Base-by-base conservation (phyloP, 2,888 invertebrate genomes). In the Caenorhabditis afra region DNA sequence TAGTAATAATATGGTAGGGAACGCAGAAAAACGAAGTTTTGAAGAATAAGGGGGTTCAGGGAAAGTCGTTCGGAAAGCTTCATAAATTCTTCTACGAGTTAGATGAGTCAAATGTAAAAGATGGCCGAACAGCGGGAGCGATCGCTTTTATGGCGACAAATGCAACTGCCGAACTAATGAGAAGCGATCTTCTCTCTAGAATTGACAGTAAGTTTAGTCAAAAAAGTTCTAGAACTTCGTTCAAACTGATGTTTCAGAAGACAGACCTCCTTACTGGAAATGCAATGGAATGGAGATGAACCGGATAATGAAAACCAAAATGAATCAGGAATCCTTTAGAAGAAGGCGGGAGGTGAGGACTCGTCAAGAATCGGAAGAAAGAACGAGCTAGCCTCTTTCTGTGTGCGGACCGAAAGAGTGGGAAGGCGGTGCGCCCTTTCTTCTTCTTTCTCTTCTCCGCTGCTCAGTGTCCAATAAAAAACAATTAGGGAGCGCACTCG, bases 111-210 rank as follows among this genome's bases (percentile, higher is more conserved):
- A 57, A 41, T 53, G 49, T 75, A 20, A 67, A 39, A 20, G 87
- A 87, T 74, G 75, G 83, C 52, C 70, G 87, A 12, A 62, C 83
- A 1, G 62, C 83, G 16, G 87, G 84, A 11, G 83, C 87, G 0
- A 64, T 87, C 37, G 86, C 87, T 3, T 84, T 77, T 44, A 81
- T 85, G 81, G 81, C 81, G 10, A 80, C 86, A 3, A 75, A 79
- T 45, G 71, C 68, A 7, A 83, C 82, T 16, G 53, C 78, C 3
- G 80, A 79, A 44, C 55, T 85, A n/a, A 78, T 86, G 80, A 74
- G 85, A 57, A 71, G 73, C 22, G 71, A 77, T 29, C 57, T 87
- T 59, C 41, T 76, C 3, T 66, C 73, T 2, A 76, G 44, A 45
- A 81, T 78, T n/a, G 65, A 86, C 39, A 68, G 86, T 85, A 18